Evolutionary conservation across 2,888 invertebrate species (phyloP).

Genomic region (Sphinx pinastri): DNA sequence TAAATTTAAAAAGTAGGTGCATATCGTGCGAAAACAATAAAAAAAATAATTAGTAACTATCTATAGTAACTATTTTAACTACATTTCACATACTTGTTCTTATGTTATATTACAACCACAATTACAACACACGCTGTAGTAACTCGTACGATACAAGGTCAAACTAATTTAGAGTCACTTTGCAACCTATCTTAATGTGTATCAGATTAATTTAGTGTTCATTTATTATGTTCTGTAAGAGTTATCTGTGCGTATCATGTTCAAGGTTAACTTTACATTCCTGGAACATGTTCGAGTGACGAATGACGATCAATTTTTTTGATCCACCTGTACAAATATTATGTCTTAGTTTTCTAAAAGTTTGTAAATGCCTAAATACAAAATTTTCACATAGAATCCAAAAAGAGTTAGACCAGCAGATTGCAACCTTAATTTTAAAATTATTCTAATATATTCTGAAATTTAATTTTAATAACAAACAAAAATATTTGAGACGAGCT

Average conservation of each 20-base stretch:
- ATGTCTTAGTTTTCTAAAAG: no score
- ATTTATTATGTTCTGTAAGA: slow-evolving; percentile 35
- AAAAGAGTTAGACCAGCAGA: no score
- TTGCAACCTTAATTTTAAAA: no score
- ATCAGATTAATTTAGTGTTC: slow-evolving; percentile 38
- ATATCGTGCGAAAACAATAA: no score
- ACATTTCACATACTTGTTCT: slow-evolving; percentile 5
- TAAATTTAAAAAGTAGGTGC: no score
- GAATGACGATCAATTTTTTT: slow-evolving; percentile 46
- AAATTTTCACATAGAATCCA: neutral
- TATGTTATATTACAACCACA: neutral
- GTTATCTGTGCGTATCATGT: slow-evolving; percentile 58
- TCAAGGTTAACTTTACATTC: slow-evolving; percentile 48
- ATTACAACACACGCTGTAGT: slow-evolving; percentile 11
- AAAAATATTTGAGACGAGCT: no score
- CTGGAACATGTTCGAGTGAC: slow-evolving; percentile 55
- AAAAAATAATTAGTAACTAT: no score
- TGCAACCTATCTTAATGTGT: slow-evolving; percentile 12
- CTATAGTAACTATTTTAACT: neutral
- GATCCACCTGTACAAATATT: neutral
- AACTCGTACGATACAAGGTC: slow-evolving; percentile 10
- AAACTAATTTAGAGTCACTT: slow-evolving; percentile 5
- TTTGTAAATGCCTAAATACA: neutral
- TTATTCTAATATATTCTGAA: no score
- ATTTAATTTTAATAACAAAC: no score